These are phyloP conservation scores for Gouania willdenowi DNA, from an alignment of 2,797 vertebrate species.

Conservation along the genomic window DNA sequence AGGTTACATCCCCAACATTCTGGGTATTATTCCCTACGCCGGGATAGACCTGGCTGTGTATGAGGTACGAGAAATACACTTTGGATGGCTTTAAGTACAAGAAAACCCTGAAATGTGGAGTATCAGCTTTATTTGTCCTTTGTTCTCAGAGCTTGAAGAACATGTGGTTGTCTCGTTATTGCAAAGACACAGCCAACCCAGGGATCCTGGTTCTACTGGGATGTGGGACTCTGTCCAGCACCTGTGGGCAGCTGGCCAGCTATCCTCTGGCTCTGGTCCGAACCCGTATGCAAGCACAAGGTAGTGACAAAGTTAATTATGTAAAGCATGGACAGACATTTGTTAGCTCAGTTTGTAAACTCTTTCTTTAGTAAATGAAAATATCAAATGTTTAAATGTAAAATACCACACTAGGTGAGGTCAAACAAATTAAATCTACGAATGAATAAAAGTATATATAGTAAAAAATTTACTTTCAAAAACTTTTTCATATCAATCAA, in stretches of 20 bases:
- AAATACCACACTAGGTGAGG: no score
- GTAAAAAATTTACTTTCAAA: no score
- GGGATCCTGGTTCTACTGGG: conserved; percentile 85
- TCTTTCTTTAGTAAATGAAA: no score
- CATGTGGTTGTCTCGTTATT: conserved; percentile 84
- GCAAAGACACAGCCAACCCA: conserved; percentile 87
- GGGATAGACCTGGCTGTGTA: conserved; percentile 93
- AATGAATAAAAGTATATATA: no score
- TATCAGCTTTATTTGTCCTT: no score
- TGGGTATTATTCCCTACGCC: conserved; percentile 95
- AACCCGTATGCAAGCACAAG: conserved; percentile 95
- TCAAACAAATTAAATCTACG: no score
- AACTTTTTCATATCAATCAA: no score
- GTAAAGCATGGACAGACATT: no score
- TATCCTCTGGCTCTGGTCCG: conserved; percentile 89
- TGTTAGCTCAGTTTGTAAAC: no score
- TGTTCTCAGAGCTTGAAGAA: conserved; percentile 83
- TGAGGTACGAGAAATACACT: conserved; percentile 82
- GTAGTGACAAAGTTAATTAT: conserved; percentile 70
- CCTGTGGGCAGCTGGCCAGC: conserved; percentile 89
- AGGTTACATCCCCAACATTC: conserved; percentile 88
- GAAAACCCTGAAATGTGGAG: no score
- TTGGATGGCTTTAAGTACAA: no score
- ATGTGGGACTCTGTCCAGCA: conserved; percentile 89
- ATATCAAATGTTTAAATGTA: no score